Base-by-base conservation (phyloP, 2,797 vertebrate species). In the Psittacula echo region DNA sequence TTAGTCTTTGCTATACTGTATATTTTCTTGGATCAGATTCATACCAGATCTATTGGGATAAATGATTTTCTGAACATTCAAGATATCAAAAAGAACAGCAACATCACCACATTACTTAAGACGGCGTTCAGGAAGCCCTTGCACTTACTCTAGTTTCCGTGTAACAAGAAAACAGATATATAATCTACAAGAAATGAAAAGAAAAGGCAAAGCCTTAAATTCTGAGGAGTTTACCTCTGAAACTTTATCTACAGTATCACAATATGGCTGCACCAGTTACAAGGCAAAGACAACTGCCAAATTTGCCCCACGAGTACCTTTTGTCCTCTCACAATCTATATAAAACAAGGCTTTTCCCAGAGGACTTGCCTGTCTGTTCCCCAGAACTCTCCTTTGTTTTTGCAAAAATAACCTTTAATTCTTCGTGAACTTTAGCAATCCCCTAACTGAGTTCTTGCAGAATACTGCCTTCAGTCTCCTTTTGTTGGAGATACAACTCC, bases 321-420 rank as follows among this genome's bases (percentile, higher is more conserved):
- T 54, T 93, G 73, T 96, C 61, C 34, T 74, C 61, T 93, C 70
- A 45, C 39, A 78, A 75, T 84, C 78, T 73, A 20, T 22, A 54
- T 7, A 79, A 85, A 93, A 58, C 34, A 65, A 70, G 47, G 44
- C 53, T 42, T 56, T 87, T 83, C 70, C 64, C 89, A 83, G 18
- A 80, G 67, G 60, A 51, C 60, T 60, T 64, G 27, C 73, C 62
- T 65, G 47, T 44, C 68, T 54, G 34, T 22, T 80, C 44, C 58
- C 34, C 34, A 20, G 90, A 92, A 71, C 20, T 10, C 32, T 16
- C 22, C 54, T 24, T 12, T 85, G 50, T 83, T 92, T 93, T 62
- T 68, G 51, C 61, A 70, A 92, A 91, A 95, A 85, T 51, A 62
- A 87, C 90, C 93, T 95, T 95, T 80, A 51, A 79, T 83, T 90